phyloP scores from a whole-genome alignment of 2,797 vertebrate genomes.

The Myotis vivesi region DNA sequence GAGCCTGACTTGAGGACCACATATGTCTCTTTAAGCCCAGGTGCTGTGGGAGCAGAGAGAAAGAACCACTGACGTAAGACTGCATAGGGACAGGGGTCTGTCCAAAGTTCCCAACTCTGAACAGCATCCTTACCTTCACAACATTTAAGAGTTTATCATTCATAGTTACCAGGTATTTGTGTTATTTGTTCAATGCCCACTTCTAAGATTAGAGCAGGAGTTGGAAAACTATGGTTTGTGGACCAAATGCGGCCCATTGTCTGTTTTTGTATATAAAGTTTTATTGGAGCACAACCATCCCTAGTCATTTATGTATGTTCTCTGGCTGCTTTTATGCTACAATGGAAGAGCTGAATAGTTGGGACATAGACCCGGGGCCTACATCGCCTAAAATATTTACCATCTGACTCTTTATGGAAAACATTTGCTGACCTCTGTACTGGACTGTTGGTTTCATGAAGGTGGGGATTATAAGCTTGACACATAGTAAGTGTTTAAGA shows the following conservation, averaged over 20 bases:
- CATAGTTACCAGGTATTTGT: neutral
- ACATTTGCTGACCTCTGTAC: neutral
- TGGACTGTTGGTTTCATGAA: neutral
- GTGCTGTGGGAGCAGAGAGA: neutral
- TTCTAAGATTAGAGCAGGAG: neutral
- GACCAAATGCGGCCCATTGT: neutral
- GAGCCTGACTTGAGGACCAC: neutral
- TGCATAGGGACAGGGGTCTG: neutral
- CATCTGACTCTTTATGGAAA: neutral
- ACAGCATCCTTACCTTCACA: neutral
- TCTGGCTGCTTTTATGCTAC: neutral
- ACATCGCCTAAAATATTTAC: neutral
- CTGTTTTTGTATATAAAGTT: constrained; percentile 25
- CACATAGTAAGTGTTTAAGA: neutral
- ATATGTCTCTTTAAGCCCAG: neutral
- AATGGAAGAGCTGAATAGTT: neutral
- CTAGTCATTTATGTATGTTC: neutral
- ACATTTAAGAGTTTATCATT: neutral
- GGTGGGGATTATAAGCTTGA: neutral
- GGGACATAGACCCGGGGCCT: neutral
- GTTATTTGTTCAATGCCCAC: neutral
- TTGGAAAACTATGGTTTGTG: neutral
- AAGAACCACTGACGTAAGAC: neutral
- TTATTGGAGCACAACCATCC: neutral
- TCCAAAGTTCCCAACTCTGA: neutral